Evolutionary conservation across 2,113 vertebrate genomes (phyloP).

Genomic region (Epinephelus cyanopodus): DNA sequence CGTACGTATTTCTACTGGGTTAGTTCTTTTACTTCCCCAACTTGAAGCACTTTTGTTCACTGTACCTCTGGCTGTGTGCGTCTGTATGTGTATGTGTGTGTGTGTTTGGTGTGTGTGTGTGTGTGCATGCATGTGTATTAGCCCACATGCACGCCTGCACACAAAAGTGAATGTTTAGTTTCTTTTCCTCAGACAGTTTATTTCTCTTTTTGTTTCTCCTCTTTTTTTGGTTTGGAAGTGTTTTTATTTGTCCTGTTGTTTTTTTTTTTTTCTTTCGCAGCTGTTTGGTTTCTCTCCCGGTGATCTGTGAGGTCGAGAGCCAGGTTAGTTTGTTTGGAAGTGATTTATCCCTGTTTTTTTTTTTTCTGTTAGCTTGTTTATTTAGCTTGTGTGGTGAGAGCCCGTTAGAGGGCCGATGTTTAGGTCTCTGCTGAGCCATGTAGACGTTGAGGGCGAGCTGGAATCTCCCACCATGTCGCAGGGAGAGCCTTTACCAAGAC

Average conservation of each 20-base stretch:
- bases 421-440: slow-evolving; percentile 81
- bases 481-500: slow-evolving; percentile 82
- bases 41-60: slow-evolving; percentile 95
- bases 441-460: slow-evolving; percentile 85
- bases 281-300: slow-evolving; percentile 63
- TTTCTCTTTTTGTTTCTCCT: slow-evolving; percentile 38
- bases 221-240: slow-evolving; percentile 43
- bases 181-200: slow-evolving; percentile 54
- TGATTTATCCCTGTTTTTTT: slow-evolving; percentile 35
- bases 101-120: slow-evolving; percentile 3
- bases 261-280: slow-evolving; percentile 8
- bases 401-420: slow-evolving; percentile 62
- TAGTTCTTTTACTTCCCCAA: slow-evolving; percentile 89
- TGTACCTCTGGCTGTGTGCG: slow-evolving; percentile 82
- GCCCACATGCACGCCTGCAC: slow-evolving; percentile 59
- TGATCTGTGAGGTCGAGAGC: slow-evolving; percentile 54
- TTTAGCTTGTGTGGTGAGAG: slow-evolving; percentile 62
- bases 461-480: slow-evolving; percentile 83
- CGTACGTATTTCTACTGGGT: slow-evolving; percentile 91
- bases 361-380: slow-evolving; percentile 50
- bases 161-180: slow-evolving; percentile 68
- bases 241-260: slow-evolving; percentile 41
- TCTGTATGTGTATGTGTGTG: slow-evolving; percentile 33
- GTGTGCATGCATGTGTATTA: slow-evolving; percentile 38
- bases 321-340: slow-evolving; percentile 64